Percentiles rank a stretch among this genome's conserved stretches.
These are phyloP conservation scores for Oophaga pumilio DNA, from an alignment of 2,113 vertebrate genomes.

Conservation along the genomic window DNA sequence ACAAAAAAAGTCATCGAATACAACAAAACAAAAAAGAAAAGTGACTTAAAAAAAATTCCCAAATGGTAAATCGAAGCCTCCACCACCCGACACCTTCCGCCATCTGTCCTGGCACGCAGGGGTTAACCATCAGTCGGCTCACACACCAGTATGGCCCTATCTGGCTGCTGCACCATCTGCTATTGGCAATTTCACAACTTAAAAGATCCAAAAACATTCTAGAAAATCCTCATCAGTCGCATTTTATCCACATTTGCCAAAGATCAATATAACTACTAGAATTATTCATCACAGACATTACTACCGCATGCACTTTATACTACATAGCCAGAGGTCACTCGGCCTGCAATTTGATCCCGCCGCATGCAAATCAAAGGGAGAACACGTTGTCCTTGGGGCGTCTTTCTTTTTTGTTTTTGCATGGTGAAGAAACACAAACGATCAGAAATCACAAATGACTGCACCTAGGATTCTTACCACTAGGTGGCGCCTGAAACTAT, in stretches of 20 bases:
- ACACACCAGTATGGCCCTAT: neutral
- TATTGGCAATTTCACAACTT: neutral
- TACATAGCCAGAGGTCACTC: no score
- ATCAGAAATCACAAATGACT: neutral
- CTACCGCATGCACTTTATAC: neutral
- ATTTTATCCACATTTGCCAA: neutral
- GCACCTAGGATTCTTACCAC: neutral
- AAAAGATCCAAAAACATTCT: neutral
- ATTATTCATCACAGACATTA: neutral
- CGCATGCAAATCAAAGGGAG: no score
- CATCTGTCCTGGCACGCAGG: neutral
- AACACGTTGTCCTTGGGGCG: no score
- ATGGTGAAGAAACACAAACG: neutral
- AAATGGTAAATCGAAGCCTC: no score
- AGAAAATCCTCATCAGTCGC: neutral
- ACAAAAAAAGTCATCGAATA: no score
- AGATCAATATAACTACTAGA: neutral
- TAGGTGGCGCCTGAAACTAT: neutral
- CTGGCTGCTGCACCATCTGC: conserved; percentile 17
- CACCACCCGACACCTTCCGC: neutral
- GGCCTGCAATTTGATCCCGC: no score
- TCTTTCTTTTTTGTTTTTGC: neutral
- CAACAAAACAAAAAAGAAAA: no score
- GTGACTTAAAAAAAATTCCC: no score
- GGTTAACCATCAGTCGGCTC: neutral